phyloP scores from a whole-genome alignment of 2,888 invertebrate genomes.

The Galerucella pusilla region DNA sequence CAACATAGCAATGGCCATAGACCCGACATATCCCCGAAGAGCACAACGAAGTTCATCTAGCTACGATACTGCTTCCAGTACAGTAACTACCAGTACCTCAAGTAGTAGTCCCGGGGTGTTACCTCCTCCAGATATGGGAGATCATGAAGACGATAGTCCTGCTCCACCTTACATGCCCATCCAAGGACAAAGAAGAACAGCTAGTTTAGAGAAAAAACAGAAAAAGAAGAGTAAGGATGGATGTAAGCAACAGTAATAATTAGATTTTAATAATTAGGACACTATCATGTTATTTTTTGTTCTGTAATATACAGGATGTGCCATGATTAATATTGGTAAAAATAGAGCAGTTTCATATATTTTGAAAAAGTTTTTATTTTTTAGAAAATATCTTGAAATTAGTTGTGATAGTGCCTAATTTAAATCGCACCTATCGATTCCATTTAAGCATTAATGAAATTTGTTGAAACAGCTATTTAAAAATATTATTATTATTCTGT shows the following conservation, averaged over 20 bases:
- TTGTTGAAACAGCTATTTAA: not conserved
- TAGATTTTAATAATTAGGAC: not conserved
- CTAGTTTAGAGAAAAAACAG: slow-evolving; percentile 73
- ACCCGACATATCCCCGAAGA: slow-evolving; percentile 71
- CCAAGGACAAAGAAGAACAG: slow-evolving; percentile 76
- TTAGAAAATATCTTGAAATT: not conserved
- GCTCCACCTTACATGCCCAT: slow-evolving; percentile 82
- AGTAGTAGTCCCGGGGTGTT: slow-evolving; percentile 59
- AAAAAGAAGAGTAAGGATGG: slow-evolving; percentile 61
- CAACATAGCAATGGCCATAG: slow-evolving; percentile 76
- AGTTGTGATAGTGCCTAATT: not conserved
- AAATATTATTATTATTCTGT: slow-evolving; percentile 1
- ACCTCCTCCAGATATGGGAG: slow-evolving; percentile 40
- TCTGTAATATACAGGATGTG: too few relatives aligned
- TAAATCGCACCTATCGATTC: not conserved
- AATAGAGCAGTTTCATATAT: too few relatives aligned
- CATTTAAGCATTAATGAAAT: not conserved
- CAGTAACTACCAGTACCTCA: slow-evolving; percentile 59
- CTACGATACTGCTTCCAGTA: slow-evolving; percentile 60
- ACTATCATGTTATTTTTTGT: not conserved
- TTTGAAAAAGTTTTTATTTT: not conserved
- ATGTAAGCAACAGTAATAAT: slow-evolving; percentile 61
- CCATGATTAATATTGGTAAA: too few relatives aligned
- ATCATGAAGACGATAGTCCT: slow-evolving; percentile 67
- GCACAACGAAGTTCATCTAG: slow-evolving; percentile 57